Conservation (phyloP, 2,888 invertebrate species). For the Lissocephala sabroskyi region DNA sequence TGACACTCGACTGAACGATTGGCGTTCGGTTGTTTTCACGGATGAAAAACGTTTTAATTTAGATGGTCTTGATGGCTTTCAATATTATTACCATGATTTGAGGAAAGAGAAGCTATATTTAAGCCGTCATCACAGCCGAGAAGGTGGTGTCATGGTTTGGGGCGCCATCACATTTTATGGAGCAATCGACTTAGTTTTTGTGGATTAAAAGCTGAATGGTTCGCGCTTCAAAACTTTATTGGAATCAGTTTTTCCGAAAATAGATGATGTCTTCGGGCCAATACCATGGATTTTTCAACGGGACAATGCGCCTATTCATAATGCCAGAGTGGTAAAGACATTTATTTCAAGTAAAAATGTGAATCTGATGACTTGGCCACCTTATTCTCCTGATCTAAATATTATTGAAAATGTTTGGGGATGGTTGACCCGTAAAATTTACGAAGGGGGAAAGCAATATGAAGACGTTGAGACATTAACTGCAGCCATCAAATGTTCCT, state of each 20-base stretch:
- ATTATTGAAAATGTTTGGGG: conserved; percentile 21
- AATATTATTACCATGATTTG: conserved; percentile 8
- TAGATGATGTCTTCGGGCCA: conserved; percentile 11
- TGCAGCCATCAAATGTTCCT: conserved; percentile 10
- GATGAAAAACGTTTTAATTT: conserved; percentile 1
- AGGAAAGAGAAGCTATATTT: conserved; percentile 5
- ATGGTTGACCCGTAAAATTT: conserved; percentile 12
- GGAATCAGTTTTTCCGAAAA: conserved; percentile 7
- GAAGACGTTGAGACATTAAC: too few species aligned
- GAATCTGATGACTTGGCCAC: conserved; percentile 14
- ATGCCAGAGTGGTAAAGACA: conserved; percentile 15
- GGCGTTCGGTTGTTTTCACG: conserved; percentile 8
- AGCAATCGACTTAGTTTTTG: conserved; percentile 3
- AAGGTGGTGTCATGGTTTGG: too few species aligned
- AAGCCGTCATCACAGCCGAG: background rate
- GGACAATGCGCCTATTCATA: conserved; percentile 18
- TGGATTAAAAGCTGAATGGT: background rate
- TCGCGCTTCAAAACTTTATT: too few species aligned
- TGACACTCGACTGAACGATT: conserved; percentile 9
- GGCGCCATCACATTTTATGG: conserved; percentile 3
- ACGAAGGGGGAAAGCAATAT: conserved; percentile 16
- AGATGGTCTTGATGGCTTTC: conserved; percentile 2
- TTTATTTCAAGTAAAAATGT: conserved; percentile 18
- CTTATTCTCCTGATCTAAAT: conserved; percentile 19
- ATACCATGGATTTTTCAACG: conserved; percentile 13